Evolutionary conservation across 2,113 vertebrate genomes (phyloP).

Genomic region (Romanogobio albipinnatus): DNA sequence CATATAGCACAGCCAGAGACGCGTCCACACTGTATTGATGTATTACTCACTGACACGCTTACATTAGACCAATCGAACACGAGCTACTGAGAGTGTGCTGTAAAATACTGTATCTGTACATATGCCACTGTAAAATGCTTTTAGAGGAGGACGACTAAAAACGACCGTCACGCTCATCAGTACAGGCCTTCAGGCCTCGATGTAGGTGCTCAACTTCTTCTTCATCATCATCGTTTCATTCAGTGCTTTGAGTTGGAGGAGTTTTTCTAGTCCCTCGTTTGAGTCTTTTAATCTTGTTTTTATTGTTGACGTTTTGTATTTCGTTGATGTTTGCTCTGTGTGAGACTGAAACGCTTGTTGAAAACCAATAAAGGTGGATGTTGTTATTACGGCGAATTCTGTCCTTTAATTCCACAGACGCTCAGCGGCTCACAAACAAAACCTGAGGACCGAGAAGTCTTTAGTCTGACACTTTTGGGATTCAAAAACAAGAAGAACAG

Average conservation of each 20-base stretch:
- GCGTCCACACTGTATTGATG: not conserved
- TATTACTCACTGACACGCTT: constrained; percentile 33
- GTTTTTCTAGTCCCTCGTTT: constrained; percentile 55
- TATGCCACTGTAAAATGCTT: constrained; percentile 77
- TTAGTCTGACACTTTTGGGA: not conserved
- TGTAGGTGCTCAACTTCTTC: constrained; percentile 51
- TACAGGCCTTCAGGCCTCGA: constrained; percentile 26
- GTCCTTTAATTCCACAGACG: not conserved
- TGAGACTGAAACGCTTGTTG: constrained; percentile 65
- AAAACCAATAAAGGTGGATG: constrained; percentile 69
- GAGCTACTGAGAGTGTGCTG: constrained; percentile 79
- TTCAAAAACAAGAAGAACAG: not conserved
- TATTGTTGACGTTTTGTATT: constrained; percentile 50
- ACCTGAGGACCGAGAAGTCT: not conserved
- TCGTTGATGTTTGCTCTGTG: constrained; percentile 38
- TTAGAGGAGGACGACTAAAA: constrained; percentile 60
- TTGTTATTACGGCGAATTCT: not conserved
- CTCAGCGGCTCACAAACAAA: not conserved
- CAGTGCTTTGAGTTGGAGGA: constrained; percentile 56
- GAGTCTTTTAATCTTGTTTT: constrained; percentile 58
- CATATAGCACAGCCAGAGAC: constrained; percentile 6
- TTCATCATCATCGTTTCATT: constrained; percentile 15
- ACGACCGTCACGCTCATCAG: constrained; percentile 1
- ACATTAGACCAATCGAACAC: constrained; percentile 62
- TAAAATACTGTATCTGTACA: constrained; percentile 80